phyloP scores from a whole-genome alignment of 2,888 invertebrate species.

The Thera britannica region DNA sequence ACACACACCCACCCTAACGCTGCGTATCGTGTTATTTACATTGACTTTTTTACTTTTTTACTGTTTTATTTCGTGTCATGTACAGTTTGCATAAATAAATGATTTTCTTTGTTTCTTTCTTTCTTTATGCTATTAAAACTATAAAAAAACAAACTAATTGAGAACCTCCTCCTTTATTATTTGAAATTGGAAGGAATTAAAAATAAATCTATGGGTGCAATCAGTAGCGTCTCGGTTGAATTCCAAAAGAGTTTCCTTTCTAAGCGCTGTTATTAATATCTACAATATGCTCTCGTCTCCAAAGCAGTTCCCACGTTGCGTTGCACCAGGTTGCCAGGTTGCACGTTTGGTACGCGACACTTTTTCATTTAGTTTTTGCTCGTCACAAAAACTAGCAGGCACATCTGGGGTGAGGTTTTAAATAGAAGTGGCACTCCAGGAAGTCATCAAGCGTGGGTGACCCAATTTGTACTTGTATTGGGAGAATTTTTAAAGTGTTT shows the following conservation, averaged over 20 bases:
- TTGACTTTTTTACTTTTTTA: too few relatives aligned
- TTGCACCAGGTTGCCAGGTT: conserved; percentile 17
- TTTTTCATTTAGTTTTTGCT: conserved; percentile 55
- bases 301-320: conserved; percentile 69
- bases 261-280: not conserved
- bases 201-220: not conserved
- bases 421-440: conserved; percentile 64
- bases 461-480: conserved; percentile 1
- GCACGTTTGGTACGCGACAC: conserved; percentile 59
- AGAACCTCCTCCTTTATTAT: too few relatives aligned
- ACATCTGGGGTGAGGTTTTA: conserved; percentile 73
- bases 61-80: too few relatives aligned
- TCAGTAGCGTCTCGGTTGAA: not conserved
- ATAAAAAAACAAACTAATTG: too few relatives aligned
- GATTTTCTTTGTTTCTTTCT: too few relatives aligned
- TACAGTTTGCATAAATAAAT: too few relatives aligned
- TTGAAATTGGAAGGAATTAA: too few relatives aligned
- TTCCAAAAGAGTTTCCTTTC: conserved; percentile 10
- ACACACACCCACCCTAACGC: too few relatives aligned
- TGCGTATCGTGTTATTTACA: too few relatives aligned
- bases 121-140: too few relatives aligned
- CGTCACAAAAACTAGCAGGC: conserved; percentile 65
- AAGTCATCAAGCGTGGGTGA: conserved; percentile 56
- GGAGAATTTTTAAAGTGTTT: conserved; percentile 1
- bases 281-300: not conserved